A percentile compares a stretch with the other conserved stretches of the same genome.
phyloP scores from a whole-genome alignment of 2,888 invertebrate species.

The Xanthia icteritia region DNA sequence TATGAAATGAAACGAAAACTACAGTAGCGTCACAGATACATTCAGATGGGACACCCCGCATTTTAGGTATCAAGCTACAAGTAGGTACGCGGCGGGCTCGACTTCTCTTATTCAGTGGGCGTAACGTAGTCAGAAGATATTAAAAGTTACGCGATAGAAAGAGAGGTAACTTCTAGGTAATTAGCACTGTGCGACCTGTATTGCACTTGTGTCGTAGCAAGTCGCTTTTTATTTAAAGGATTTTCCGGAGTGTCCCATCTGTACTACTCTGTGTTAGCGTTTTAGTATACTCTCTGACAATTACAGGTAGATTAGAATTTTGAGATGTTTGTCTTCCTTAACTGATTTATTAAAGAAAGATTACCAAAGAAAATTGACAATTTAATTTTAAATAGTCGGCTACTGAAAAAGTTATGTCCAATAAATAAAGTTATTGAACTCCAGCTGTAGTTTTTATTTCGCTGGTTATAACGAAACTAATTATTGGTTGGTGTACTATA shows the following conservation, averaged over 20 bases:
- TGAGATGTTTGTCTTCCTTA: slow-evolving; percentile 60
- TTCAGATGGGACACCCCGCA: no score
- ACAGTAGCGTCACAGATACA: slow-evolving; percentile 1
- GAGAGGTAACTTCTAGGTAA: no score
- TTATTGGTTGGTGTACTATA: background rate
- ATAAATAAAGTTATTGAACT: slow-evolving; percentile 70
- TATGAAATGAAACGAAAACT: slow-evolving; percentile 15
- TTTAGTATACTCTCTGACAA: slow-evolving; percentile 43
- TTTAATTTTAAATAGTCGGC: slow-evolving; percentile 64
- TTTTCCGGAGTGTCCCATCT: no score
- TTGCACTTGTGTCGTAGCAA: no score
- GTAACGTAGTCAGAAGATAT: no score
- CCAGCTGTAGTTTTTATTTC: slow-evolving; percentile 14
- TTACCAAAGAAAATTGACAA: slow-evolving; percentile 64
- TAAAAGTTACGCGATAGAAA: no score
- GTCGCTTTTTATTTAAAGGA: no score
- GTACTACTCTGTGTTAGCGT: background rate
- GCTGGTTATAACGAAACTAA: background rate
- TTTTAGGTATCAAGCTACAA: no score
- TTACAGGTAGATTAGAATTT: slow-evolving; percentile 32
- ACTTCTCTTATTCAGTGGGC: no score
- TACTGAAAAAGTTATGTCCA: slow-evolving; percentile 58
- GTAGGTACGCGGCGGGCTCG: no score
- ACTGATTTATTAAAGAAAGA: slow-evolving; percentile 43
- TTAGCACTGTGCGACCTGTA: no score